Conservation (phyloP, 1,140 invertebrate genomes). For the Pseudomyrmex dendroicus region DNA sequence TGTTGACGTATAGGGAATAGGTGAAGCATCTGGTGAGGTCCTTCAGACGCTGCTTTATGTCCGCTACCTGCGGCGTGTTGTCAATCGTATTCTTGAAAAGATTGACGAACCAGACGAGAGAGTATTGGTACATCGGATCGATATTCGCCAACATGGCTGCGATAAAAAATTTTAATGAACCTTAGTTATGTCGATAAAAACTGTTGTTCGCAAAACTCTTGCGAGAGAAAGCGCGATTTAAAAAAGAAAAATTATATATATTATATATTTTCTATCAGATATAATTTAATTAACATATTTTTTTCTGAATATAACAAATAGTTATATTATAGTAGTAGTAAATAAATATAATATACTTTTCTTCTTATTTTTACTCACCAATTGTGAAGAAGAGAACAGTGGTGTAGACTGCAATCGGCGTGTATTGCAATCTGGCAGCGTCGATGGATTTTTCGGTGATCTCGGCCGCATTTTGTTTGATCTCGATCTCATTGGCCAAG, state of each 20-base stretch:
- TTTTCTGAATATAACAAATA: not conserved
- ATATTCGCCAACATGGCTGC: conserved; percentile 94
- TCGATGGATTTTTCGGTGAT: conserved; percentile 94
- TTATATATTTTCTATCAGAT: not conserved
- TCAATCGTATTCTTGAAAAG: conserved; percentile 95
- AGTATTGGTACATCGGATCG: conserved; percentile 99
- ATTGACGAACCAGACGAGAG: conserved; percentile 96
- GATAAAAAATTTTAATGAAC: not conserved
- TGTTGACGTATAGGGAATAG: conserved; percentile 95
- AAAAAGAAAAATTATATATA: not conserved
- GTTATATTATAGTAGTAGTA: too few species aligned
- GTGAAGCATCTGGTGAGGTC: conserved; percentile 94
- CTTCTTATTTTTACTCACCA: conserved; percentile 85
- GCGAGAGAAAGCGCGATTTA: not conserved
- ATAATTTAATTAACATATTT: conserved; percentile 13
- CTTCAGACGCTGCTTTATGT: conserved; percentile 89
- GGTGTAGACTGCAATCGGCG: conserved; percentile 95
- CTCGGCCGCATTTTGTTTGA: conserved; percentile 95
- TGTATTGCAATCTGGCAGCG: conserved; percentile 93
- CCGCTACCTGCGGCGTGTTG: conserved; percentile 94
- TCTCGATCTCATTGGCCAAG: conserved; percentile 94
- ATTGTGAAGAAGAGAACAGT: conserved; percentile 97
- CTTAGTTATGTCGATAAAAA: not conserved
- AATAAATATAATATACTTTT: not conserved
- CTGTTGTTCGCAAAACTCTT: not conserved